Base-by-base conservation (phyloP, 2,113 vertebrate genomes). In the Elephas maximus region DNA sequence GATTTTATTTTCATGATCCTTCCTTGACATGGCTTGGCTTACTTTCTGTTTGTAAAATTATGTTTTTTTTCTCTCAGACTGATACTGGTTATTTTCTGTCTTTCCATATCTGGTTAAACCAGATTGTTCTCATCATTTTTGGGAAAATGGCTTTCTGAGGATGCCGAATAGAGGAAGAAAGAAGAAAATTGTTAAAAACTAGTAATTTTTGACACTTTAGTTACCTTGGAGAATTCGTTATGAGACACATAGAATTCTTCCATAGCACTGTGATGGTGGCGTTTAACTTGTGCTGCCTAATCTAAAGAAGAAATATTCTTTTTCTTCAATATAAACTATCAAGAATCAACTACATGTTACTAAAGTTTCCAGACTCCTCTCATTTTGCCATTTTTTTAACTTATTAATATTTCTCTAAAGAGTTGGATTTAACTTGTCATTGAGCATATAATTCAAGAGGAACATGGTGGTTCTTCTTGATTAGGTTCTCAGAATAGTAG, bases 401-500 rank as follows among this genome's bases (percentile, higher is more conserved):
- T 95, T 95, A 94, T 82, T 97, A 96, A 92, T 95, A 82, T 93
- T 94, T 94, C 93, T 92, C 80, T 57, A 90, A 93, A 96, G 74
- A 11, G 57, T 33, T 57, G 6, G 21, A 82, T 96, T 96, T 94
- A 95, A 97, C 94, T 95, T 91, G 44, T 69, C 78, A 77, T 18
- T 93, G 83, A 44, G 71, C 30, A 90, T 93, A 81, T 76, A 94
- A 90, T 93, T 95, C 71, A 41, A 90, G 85, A 80, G 45, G 33
- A 91, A 94, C 81, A 97, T 80, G 77, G 37, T 90, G 92, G 44
- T 92, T 96, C 53, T 92, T 96, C 65, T 93, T 96, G 94, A 96
- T 95, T 96, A 37, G 78, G 86, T 90, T 91, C 96, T 94, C 45
- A 95, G 96, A 97, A 87, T 82, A 93, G 89, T 97, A 97, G 88